Conservation (phyloP, 2,113 vertebrate species). For the Isichthys henryi region DNA sequence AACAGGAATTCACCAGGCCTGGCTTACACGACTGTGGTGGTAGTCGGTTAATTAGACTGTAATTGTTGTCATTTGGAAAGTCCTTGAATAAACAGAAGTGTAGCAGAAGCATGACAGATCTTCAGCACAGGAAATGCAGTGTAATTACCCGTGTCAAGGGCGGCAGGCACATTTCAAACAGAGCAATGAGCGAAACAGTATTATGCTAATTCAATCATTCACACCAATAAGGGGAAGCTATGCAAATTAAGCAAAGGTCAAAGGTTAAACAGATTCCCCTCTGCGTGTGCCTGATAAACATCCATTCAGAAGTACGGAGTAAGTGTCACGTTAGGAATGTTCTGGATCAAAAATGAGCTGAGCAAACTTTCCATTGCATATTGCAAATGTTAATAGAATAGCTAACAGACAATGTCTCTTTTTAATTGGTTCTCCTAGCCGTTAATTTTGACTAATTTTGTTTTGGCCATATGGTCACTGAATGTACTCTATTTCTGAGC, state of each 20-base stretch:
- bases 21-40: background rate
- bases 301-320: background rate
- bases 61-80: slow-evolving; percentile 22
- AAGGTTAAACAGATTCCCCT: background rate
- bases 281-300: background rate
- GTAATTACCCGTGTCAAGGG: slow-evolving; percentile 16
- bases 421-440: background rate
- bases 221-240: background rate
- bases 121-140: background rate
- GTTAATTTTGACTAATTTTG: background rate
- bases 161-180: slow-evolving; percentile 5
- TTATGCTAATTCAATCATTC: slow-evolving; percentile 9
- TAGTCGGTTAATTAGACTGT: slow-evolving; percentile 17
- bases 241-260: slow-evolving; percentile 2
- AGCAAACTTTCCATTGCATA: background rate
- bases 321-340: background rate
- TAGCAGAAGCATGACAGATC: slow-evolving; percentile 7
- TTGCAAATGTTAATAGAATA: background rate
- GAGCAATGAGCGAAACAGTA: background rate
- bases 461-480: background rate
- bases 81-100: slow-evolving; percentile 22
- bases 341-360: background rate
- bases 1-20: background rate
- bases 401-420: background rate
- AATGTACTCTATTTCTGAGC: background rate